A percentile compares a stretch with the other conserved stretches of the same genome.
These are phyloP conservation scores for Proterorhinus semilunaris DNA, from an alignment of 2,113 vertebrate genomes.

Conservation along the genomic window DNA sequence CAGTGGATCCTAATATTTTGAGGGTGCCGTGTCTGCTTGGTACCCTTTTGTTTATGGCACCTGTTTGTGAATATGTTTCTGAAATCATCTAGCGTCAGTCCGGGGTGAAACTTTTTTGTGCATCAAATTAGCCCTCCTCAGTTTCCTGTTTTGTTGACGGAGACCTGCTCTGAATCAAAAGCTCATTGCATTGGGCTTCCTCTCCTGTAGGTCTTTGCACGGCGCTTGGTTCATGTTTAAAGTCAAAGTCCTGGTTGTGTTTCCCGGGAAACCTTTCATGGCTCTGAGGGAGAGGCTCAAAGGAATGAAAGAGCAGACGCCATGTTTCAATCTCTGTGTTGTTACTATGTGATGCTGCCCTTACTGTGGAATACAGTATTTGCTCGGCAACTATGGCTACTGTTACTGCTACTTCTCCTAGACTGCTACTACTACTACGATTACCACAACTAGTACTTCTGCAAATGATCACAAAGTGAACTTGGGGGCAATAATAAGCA, in stretches of 20 bases:
- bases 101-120: too few species aligned
- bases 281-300: constrained; percentile 8
- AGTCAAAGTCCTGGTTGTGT: constrained; percentile 31
- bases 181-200: background rate
- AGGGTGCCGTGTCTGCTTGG: too few species aligned
- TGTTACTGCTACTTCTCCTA: background rate
- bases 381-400: background rate
- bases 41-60: background rate
- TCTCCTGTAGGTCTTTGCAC: constrained; percentile 3
- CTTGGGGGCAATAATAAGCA: background rate
- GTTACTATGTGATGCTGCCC: background rate
- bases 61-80: background rate
- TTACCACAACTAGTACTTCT: background rate
- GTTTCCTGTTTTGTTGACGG: background rate
- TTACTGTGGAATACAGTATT: background rate
- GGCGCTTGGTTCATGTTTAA: constrained; percentile 29
- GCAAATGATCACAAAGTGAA: background rate
- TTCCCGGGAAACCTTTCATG: constrained; percentile 57
- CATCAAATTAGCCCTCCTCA: background rate
- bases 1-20: too few species aligned
- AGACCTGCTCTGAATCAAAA: constrained; percentile 1
- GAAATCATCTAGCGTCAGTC: background rate
- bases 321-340: constrained; percentile 10
- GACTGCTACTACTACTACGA: background rate
- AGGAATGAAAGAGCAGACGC: constrained; percentile 38